A percentile compares a stretch with the other conserved stretches of the same genome.
These are phyloP conservation scores for Spondyliosoma cantharus DNA, from an alignment of 2,797 vertebrate species.

Conservation along the genomic window DNA sequence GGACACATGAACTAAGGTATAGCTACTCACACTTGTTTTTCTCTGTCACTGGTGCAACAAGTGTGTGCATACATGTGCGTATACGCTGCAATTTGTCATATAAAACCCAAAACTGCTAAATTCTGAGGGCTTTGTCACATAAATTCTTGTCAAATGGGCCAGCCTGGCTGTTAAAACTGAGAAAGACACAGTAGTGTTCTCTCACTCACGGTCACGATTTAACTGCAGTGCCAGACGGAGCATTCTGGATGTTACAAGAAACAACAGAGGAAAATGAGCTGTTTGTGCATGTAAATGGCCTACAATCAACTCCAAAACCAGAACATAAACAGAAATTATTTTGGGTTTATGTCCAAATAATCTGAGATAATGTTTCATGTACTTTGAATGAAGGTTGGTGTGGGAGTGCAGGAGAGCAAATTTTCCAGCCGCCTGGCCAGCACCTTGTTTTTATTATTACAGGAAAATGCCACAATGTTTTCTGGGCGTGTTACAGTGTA, in stretches of 20 bases:
- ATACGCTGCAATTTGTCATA: background rate
- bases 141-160: constrained; percentile 8
- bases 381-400: constrained; percentile 37
- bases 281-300: constrained; percentile 5
- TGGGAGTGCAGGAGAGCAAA: constrained; percentile 28
- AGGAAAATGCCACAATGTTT: background rate
- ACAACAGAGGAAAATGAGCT: background rate
- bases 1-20: constrained; percentile 1
- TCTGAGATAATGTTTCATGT: constrained; percentile 32
- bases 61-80: background rate
- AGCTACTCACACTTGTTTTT: background rate
- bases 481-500: constrained; percentile 19
- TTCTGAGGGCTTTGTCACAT: constrained; percentile 13
- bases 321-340: constrained; percentile 21
- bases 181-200: constrained; percentile 31
- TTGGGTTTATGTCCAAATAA: constrained; percentile 19
- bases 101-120: constrained; percentile 25
- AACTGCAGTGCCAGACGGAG: constrained; percentile 31
- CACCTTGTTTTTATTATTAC: background rate
- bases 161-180: constrained; percentile 40
- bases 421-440: constrained; percentile 13
- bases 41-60: background rate
- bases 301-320: background rate
- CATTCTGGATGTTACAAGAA: background rate
- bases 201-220: constrained; percentile 20